A percentile compares a stretch with the other conserved stretches of the same genome.
These are phyloP conservation scores for Sminthurinus aureus DNA, from an alignment of 2,888 invertebrate genomes.

Conservation along the genomic window DNA sequence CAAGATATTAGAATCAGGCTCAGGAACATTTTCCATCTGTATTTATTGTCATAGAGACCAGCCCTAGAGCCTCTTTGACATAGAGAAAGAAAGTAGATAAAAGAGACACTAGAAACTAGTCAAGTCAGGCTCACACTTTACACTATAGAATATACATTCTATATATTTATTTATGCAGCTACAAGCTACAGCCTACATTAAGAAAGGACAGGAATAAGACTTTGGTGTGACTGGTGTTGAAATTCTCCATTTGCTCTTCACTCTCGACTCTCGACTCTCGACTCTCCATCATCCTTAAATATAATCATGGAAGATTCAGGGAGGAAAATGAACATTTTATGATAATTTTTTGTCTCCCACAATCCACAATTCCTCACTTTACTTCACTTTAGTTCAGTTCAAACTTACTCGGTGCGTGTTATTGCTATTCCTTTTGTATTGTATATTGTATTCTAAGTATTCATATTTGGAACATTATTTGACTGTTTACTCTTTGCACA, in stretches of 20 bases:
- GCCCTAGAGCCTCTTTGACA: no score
- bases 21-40: no score
- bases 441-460: neutral
- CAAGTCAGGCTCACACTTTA: no score
- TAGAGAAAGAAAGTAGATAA: neutral
- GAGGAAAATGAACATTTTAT: conserved; percentile 53
- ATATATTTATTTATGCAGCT: neutral
- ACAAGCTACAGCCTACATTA: neutral
- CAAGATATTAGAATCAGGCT: no score
- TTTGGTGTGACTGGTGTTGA: neutral
- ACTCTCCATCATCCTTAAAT: conserved; percentile 39
- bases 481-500: no score
- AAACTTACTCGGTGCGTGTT: neutral
- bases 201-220: neutral
- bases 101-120: neutral
- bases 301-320: conserved; percentile 35
- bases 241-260: neutral
- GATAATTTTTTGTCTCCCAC: conserved; percentile 49
- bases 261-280: neutral
- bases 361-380: neutral
- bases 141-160: no score
- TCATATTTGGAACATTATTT: neutral
- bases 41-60: no score
- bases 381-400: neutral
- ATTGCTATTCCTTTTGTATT: neutral